phyloP scores from a whole-genome alignment of 2,113 vertebrate genomes.

The Xyliphius kryptos region DNA sequence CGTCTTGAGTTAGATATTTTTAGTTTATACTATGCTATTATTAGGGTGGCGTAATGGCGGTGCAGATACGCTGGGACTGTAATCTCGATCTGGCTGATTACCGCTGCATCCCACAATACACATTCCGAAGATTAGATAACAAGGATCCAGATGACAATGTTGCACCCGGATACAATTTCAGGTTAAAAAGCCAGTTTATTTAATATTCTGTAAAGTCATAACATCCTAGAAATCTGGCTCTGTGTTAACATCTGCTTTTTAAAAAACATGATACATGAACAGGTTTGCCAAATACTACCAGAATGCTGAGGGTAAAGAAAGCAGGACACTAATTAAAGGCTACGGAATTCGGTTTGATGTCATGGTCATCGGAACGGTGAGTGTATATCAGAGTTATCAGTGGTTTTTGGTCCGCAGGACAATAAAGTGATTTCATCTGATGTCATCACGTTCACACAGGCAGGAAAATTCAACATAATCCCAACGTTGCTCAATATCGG shows the following conservation, averaged over 20 bases:
- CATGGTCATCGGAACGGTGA: slow-evolving; percentile 77
- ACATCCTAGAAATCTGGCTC: too few relatives aligned
- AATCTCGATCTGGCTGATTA: slow-evolving; percentile 65
- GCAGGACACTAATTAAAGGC: slow-evolving; percentile 72
- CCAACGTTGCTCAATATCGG: slow-evolving; percentile 81
- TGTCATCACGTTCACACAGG: slow-evolving; percentile 51
- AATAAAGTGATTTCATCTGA: not conserved
- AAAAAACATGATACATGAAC: not conserved
- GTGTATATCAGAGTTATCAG: slow-evolving; percentile 1
- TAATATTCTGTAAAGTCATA: too few relatives aligned
- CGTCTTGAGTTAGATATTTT: too few relatives aligned
- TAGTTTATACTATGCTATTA: too few relatives aligned
- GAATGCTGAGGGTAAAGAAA: slow-evolving; percentile 48
- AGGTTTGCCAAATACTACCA: slow-evolving; percentile 82
- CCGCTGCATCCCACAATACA: slow-evolving; percentile 71
- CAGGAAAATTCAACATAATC: slow-evolving; percentile 78
- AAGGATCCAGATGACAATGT: slow-evolving; percentile 65
- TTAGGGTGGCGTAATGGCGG: slow-evolving; percentile 78
- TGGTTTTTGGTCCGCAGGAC: not conserved
- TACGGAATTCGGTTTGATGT: slow-evolving; percentile 81
- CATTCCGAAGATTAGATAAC: slow-evolving; percentile 75
- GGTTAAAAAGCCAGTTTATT: slow-evolving; percentile 43
- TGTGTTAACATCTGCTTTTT: not conserved
- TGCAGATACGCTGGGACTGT: slow-evolving; percentile 58
- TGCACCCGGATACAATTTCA: slow-evolving; percentile 81